These are phyloP conservation scores for Ictalurus furcatus DNA, from an alignment of 2,113 vertebrate species.

Conservation along the genomic window DNA sequence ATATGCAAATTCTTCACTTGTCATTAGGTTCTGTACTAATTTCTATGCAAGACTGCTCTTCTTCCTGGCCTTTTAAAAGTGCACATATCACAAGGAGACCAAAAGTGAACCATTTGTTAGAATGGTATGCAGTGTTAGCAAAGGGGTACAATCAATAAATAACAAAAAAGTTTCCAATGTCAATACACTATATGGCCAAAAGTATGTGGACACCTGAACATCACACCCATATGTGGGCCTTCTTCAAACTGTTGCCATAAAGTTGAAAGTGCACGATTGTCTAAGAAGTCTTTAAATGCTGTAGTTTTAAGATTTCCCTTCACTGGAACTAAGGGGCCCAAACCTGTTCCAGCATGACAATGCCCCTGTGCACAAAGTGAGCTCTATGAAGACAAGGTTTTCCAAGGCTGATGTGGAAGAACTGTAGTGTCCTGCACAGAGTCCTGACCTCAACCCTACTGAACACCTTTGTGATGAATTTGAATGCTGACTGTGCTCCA, in stretches of 20 bases:
- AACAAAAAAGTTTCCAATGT: background rate
- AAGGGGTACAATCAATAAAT: background rate
- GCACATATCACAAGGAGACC: background rate
- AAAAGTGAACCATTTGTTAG: background rate
- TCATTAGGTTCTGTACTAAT: background rate
- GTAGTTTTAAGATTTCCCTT: background rate
- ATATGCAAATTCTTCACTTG: background rate
- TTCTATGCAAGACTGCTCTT: background rate
- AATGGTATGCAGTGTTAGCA: background rate
- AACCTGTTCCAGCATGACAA: background rate
- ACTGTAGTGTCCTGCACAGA: background rate
- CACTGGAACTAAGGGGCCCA: background rate
- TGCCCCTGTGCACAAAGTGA: background rate
- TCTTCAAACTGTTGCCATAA: background rate
- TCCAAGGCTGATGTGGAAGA: background rate
- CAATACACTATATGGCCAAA: background rate
- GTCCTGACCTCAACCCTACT: background rate
- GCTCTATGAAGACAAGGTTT: background rate
- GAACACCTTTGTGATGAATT: background rate
- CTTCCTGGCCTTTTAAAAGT: background rate
- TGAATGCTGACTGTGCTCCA: background rate
- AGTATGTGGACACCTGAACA: background rate
- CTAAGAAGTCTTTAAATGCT: background rate
- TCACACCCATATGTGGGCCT: background rate
- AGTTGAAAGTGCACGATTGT: background rate